These are phyloP conservation scores for Cyprinodon brontotheroides DNA, from an alignment of 2,113 vertebrate genomes.

Conservation along the genomic window DNA sequence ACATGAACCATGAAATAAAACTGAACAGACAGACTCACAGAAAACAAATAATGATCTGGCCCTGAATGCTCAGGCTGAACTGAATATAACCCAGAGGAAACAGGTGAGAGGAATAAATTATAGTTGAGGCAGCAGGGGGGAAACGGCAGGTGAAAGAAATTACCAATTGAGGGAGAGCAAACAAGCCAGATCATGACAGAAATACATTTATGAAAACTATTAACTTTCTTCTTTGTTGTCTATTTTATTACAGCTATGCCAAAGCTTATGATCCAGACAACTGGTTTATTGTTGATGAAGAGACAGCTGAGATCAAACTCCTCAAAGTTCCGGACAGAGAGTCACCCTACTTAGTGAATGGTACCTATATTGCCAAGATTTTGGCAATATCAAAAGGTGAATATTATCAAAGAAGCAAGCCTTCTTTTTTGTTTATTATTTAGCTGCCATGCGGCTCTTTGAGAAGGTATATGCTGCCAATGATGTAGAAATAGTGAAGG, in stretches of 20 bases:
- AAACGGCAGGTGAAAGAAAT: too few species aligned
- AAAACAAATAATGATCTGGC: too few species aligned
- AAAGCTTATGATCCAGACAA: constrained; percentile 86
- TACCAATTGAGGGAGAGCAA: too few species aligned
- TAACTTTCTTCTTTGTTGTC: neutral
- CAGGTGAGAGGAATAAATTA: too few species aligned
- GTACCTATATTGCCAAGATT: constrained; percentile 86
- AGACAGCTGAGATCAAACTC: constrained; percentile 87
- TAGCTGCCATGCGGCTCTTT: neutral
- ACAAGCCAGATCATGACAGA: too few species aligned
- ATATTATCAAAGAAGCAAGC: neutral
- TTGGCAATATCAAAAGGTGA: constrained; percentile 86
- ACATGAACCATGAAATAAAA: too few species aligned
- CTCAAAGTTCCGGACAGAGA: constrained; percentile 83
- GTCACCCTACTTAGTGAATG: constrained; percentile 82
- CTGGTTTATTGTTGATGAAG: constrained; percentile 86
- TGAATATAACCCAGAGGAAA: too few species aligned
- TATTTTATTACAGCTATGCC: constrained; percentile 78
- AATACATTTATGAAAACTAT: neutral
- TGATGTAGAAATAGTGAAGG: neutral
- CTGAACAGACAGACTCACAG: too few species aligned
- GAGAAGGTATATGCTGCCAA: neutral
- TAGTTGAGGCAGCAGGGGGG: too few species aligned
- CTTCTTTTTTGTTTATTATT: neutral
- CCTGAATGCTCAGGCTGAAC: too few species aligned